Conservation (phyloP, 92 coral and sea anemone genomes). For the Pocillopora meandrina region DNA sequence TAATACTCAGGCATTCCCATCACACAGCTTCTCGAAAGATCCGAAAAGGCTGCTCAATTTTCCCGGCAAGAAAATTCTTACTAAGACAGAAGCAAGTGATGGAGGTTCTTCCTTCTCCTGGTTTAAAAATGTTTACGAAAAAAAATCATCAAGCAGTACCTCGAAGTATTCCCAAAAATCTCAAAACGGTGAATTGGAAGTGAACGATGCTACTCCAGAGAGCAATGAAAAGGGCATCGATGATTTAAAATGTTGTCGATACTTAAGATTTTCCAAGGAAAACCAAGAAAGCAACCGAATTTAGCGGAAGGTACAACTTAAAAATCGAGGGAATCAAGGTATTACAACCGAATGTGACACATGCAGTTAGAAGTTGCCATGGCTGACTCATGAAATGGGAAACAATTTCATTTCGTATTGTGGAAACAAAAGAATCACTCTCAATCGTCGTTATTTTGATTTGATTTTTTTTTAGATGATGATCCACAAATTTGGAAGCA, state of each 20-base stretch:
- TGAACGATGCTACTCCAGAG: not conserved
- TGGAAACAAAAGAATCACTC: too few relatives aligned
- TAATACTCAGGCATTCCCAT: not conserved
- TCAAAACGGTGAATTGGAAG: not conserved
- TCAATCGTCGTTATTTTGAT: too few relatives aligned
- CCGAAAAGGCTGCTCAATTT: not conserved
- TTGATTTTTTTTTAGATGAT: too few relatives aligned
- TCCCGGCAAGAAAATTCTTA: not conserved
- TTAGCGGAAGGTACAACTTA: not conserved
- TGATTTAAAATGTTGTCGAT: slow-evolving; percentile 41
- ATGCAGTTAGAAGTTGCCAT: too few relatives aligned
- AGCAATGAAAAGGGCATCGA: not conserved
- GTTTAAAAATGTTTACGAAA: not conserved
- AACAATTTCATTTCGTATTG: too few relatives aligned
- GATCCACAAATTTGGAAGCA: too few relatives aligned
- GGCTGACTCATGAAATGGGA: too few relatives aligned
- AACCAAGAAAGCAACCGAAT: slow-evolving; percentile 51
- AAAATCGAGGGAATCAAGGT: too few relatives aligned
- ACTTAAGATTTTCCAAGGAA: slow-evolving; percentile 35
- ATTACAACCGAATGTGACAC: too few relatives aligned
- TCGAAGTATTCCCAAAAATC: not conserved
- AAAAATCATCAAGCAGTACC: not conserved
- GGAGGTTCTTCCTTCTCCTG: not conserved
- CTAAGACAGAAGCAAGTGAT: not conserved
- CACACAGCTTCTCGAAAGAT: not conserved